Evolutionary conservation across 1,140 invertebrate species (phyloP).

Genomic region (Paraescarpia echinospica): DNA sequence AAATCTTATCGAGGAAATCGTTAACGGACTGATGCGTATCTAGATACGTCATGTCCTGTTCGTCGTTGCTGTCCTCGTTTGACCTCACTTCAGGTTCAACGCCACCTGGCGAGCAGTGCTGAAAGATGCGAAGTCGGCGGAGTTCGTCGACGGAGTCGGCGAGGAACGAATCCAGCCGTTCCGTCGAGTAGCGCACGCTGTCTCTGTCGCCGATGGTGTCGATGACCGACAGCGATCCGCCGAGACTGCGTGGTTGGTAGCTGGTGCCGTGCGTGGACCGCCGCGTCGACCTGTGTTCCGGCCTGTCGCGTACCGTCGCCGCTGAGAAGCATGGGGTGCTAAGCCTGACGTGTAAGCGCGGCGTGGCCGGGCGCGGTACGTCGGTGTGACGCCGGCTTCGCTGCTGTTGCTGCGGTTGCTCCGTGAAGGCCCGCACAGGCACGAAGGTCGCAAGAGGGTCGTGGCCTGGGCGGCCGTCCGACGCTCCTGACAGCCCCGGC

Average conservation of each 20-base stretch:
- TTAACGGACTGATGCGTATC: background rate
- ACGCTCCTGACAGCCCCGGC: too few species aligned
- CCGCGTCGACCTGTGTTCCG: background rate
- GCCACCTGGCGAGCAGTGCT: background rate
- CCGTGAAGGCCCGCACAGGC: background rate
- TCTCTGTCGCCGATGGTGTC: background rate
- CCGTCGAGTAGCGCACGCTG: background rate
- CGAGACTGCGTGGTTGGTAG: background rate
- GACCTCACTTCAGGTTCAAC: background rate
- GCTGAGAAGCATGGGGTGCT: background rate
- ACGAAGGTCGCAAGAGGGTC: background rate
- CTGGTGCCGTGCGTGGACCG: background rate
- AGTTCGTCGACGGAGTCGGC: conserved; percentile 15
- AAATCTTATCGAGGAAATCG: conserved; percentile 7
- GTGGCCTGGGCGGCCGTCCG: too few species aligned
- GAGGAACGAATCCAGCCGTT: background rate
- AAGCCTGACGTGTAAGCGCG: background rate
- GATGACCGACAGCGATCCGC: background rate
- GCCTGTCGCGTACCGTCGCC: background rate
- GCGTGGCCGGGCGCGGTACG: background rate
- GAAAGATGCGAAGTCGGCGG: background rate
- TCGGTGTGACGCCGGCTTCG: background rate
- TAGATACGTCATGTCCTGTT: background rate
- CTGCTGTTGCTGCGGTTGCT: background rate
- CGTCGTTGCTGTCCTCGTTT: background rate